Percentiles rank a stretch among this genome's conserved stretches.
phyloP scores from a whole-genome alignment of 2,113 vertebrate species.

The Ondatra zibethicus region DNA sequence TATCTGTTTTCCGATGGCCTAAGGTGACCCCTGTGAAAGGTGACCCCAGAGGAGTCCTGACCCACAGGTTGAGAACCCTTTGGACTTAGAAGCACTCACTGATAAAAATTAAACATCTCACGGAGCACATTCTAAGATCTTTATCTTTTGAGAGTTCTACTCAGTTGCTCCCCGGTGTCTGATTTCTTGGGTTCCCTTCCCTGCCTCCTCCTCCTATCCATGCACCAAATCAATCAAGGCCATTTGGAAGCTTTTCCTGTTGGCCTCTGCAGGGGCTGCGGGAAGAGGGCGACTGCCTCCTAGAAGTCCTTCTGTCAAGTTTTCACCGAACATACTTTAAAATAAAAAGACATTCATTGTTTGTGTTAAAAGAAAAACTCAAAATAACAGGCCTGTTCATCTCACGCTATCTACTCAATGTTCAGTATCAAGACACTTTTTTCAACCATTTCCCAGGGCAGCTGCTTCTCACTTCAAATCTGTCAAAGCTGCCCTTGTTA shows the following conservation, averaged over 20 bases:
- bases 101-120: constrained; percentile 24
- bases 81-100: not conserved
- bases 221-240: not conserved
- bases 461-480: not conserved
- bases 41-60: not conserved
- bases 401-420: not conserved
- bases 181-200: not conserved
- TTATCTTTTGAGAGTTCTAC: not conserved
- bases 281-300: not conserved
- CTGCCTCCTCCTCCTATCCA: no score
- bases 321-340: not conserved
- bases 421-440: not conserved
- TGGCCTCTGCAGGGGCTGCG: not conserved
- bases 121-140: not conserved
- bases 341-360: not conserved
- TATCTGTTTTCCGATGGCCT: not conserved
- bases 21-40: not conserved
- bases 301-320: not conserved
- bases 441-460: not conserved
- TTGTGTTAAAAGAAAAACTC: not conserved
- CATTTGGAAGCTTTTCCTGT: not conserved
- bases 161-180: not conserved
- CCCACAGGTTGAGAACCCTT: not conserved
- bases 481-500: not conserved
- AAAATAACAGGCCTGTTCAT: not conserved